Base-by-base conservation (phyloP, 2,113 vertebrate species). In the Cyanoderma ruficeps region DNA sequence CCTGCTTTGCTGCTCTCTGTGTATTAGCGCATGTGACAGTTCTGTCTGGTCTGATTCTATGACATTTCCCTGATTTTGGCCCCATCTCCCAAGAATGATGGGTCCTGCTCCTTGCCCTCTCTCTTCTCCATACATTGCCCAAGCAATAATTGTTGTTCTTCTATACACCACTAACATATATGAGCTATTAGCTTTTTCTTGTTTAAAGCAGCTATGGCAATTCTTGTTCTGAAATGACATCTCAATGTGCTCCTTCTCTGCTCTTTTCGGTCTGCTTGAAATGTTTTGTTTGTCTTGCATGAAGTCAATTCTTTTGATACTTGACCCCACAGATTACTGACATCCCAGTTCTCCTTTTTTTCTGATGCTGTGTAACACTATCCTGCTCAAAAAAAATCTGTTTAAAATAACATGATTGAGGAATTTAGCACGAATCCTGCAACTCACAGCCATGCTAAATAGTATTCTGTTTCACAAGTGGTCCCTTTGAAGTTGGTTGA, bases 391-490 rank as follows among this genome's bases (percentile, higher is more conserved):
- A 89, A 93, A 60, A 41, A 44, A 41, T 52, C 76, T 77, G 15
- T 81, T 95, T 90, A 81, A 93, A 94, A 46, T 74, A 64, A 85
- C 21, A 24, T 82, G 64, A 83, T 79, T 33, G 22, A 70, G 56
- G 64, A 83, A 19, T 87, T 90, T 83, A 93, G 85, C 71, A 83
- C 6, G 7, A 71, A 90, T 95, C 61, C 60, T 89, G 85, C 79
- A 81, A 68, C 31, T 78, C 61, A 2, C n/a, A 77, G 95, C 86
- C 2, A 8, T 93, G 80, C 86, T 95, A 74, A 96, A 71, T 52
- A 83, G 88, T 83, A 72, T 90, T 96, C 79, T 96, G 86, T 96
- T 96, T 92, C 88, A 93, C 88, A 94, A 97, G 84, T 90, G 88
- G 47, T 89, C 11, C 41, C 76, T 96, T 96, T 97, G 96, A 96